Conservation (phyloP, 2,797 vertebrate genomes). For the Apodemus agrarius region DNA sequence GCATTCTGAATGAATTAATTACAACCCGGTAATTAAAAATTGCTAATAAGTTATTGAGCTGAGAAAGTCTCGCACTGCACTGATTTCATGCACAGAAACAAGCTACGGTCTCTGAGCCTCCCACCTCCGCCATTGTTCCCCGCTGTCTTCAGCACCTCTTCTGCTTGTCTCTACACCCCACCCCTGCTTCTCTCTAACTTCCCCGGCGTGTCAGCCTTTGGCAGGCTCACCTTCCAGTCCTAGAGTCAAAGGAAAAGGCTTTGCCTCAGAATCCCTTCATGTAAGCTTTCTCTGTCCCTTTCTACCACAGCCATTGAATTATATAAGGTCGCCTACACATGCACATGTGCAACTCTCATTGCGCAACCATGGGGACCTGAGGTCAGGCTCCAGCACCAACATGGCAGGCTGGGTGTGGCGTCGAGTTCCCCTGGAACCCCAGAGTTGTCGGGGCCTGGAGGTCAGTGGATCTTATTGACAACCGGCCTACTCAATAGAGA, state of each 20-base stretch:
- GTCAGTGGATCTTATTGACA: neutral
- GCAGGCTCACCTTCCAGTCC: neutral
- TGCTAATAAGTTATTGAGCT: constrained; percentile 76
- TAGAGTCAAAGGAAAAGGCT: neutral
- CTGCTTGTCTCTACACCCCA: neutral
- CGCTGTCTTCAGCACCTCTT: neutral
- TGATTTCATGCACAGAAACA: constrained; percentile 52
- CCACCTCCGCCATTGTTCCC: neutral
- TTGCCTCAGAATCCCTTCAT: neutral
- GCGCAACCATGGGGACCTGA: neutral
- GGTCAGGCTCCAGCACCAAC: too few species aligned
- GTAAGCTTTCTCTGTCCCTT: neutral
- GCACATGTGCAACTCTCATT: neutral
- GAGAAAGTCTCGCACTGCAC: constrained; percentile 25
- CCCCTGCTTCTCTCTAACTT: neutral
- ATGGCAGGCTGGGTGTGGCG: neutral
- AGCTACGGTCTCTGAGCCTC: neutral
- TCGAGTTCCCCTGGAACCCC: neutral
- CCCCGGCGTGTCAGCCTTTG: accelerated
- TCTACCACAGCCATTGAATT: neutral
- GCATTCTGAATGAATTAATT: constrained; percentile 72
- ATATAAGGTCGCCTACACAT: neutral
- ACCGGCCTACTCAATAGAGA: neutral
- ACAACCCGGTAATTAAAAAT: constrained; percentile 78
- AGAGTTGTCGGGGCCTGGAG: neutral